Evolutionary conservation across 2,797 vertebrate genomes (phyloP).

Genomic region (Notolabrus celidotus): DNA sequence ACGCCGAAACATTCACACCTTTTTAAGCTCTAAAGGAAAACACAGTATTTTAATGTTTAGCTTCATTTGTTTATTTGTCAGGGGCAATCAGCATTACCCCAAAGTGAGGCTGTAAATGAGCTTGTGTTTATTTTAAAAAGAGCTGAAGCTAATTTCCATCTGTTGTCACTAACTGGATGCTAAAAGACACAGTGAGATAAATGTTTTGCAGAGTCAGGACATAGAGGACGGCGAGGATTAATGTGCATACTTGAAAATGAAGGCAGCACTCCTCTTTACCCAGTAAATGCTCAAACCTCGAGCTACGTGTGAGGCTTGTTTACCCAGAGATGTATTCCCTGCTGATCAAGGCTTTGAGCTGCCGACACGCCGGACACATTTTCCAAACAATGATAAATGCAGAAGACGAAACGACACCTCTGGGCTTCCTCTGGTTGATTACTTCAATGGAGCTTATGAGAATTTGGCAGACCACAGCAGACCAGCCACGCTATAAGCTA

Average conservation of each 20-base stretch:
- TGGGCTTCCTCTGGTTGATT: constrained; percentile 24
- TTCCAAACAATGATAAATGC: constrained; percentile 1
- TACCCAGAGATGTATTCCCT: not conserved
- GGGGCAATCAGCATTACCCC: constrained; percentile 17
- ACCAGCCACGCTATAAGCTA: not conserved
- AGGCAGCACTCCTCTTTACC: not conserved
- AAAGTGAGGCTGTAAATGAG: constrained; percentile 21
- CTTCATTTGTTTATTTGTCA: constrained; percentile 20
- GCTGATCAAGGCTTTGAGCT: not conserved
- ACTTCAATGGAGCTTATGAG: constrained; percentile 14
- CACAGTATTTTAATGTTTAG: not conserved
- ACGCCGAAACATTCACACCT: constrained; percentile 21
- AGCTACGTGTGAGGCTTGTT: not conserved
- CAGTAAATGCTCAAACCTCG: not conserved
- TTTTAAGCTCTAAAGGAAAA: not conserved
- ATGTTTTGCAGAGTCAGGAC: too few relatives aligned
- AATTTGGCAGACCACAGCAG: constrained; percentile 24
- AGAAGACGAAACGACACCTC: not conserved
- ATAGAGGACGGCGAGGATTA: not conserved
- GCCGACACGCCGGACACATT: not conserved
- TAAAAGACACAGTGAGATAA: not conserved
- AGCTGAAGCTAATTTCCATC: constrained; percentile 7
- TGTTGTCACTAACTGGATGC: not conserved
- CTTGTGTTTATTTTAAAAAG: constrained; percentile 26
- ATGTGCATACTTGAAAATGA: not conserved